Percentiles rank a stretch among this genome's conserved stretches.
Conservation (phyloP, 2,113 vertebrate species). For the Labeo rohita region DNA sequence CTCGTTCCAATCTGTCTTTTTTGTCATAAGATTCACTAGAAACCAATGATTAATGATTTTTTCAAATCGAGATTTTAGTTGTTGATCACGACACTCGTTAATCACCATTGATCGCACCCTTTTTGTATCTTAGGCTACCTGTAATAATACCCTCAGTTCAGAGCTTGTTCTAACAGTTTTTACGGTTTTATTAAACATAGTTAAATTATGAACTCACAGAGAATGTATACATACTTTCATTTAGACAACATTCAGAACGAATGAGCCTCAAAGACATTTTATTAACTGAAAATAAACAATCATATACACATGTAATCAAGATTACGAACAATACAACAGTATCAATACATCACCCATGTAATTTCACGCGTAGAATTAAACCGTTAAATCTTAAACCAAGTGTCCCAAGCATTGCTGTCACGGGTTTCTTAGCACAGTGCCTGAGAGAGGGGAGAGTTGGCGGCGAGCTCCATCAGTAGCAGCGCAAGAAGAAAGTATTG, state of each 20-base stretch:
- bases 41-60: not conserved
- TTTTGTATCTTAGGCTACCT: not conserved
- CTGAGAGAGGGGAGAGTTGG: slow-evolving; percentile 17
- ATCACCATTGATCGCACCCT: not conserved
- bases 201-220: not conserved
- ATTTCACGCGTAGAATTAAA: slow-evolving; percentile 9
- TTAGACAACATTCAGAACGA: slow-evolving; percentile 38
- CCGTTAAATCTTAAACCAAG: not conserved
- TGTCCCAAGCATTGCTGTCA: slow-evolving; percentile 4
- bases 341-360: slow-evolving; percentile 51
- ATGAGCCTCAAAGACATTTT: slow-evolving; percentile 52
- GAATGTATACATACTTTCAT: not conserved
- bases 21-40: not conserved
- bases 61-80: not conserved
- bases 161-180: not conserved
- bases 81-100: not conserved
- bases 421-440: slow-evolving; percentile 1
- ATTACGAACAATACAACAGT: slow-evolving; percentile 49
- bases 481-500: slow-evolving; percentile 83
- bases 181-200: not conserved
- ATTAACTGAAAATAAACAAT: slow-evolving; percentile 70
- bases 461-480: slow-evolving; percentile 71
- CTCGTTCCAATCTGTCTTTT: too few relatives aligned
- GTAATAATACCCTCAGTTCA: not conserved
- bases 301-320: slow-evolving; percentile 43